Evolutionary conservation across 2,797 vertebrate genomes (phyloP).

Genomic region (Manis javanica): DNA sequence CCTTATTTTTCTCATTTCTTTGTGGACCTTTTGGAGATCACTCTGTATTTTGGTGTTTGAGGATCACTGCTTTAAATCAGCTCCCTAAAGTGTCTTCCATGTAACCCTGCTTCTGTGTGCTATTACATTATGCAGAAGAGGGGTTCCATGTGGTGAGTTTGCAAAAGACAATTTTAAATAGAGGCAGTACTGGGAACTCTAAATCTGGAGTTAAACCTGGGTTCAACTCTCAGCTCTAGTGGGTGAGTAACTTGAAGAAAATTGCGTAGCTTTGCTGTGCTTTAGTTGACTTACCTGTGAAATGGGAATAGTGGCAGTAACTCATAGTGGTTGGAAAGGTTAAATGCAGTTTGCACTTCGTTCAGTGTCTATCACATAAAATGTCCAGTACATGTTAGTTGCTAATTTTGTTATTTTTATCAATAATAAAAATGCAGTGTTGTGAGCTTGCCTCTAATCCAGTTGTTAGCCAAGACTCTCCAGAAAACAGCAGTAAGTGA

Average conservation of each 20-base stretch:
- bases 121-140: background rate
- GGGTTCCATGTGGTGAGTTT: background rate
- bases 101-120: background rate
- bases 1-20: background rate
- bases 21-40: background rate
- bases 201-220: background rate
- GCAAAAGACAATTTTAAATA: background rate
- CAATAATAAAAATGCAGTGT: background rate
- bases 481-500: background rate
- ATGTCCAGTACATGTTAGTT: background rate
- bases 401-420: constrained; percentile 2
- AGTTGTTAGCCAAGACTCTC: background rate
- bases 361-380: background rate
- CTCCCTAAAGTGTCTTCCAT: background rate
- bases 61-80: background rate
- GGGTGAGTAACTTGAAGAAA: background rate
- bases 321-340: background rate
- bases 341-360: background rate
- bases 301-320: background rate
- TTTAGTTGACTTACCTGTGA: background rate
- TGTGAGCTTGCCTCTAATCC: background rate
- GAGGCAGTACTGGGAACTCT: background rate
- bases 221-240: background rate
- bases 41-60: background rate
- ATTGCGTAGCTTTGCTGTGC: background rate